Conservation (phyloP, 2,113 vertebrate species). For the Rhinichthys klamathensis region DNA sequence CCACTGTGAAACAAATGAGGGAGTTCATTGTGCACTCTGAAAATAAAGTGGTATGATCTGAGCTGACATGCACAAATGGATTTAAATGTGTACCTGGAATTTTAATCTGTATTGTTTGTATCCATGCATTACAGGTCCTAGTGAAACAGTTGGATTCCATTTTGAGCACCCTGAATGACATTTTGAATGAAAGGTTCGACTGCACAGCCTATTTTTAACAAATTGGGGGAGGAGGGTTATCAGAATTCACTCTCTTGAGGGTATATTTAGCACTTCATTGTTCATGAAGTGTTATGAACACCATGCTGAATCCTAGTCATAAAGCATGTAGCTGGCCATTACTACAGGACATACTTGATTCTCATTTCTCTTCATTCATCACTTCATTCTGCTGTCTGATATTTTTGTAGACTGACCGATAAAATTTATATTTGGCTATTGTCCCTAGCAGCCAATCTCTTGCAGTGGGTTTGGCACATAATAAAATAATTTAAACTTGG, state of each 20-base stretch:
- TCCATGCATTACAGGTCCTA: conserved; percentile 79
- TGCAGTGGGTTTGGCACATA: no score
- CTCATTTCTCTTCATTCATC: no score
- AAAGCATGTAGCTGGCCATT: background rate
- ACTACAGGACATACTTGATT: background rate
- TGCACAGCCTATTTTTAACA: background rate
- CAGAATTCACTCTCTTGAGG: background rate
- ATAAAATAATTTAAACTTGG: no score
- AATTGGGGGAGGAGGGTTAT: background rate
- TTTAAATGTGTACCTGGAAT: background rate
- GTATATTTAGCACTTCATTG: conserved; percentile 16
- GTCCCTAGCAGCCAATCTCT: no score
- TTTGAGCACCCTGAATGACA: conserved; percentile 93
- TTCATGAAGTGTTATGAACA: background rate
- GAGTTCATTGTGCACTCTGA: conserved; percentile 98
- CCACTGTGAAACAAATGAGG: conserved; percentile 97
- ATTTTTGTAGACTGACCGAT: no score
- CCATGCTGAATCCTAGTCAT: background rate
- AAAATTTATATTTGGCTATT: no score
- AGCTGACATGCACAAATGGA: background rate
- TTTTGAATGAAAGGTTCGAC: conserved; percentile 95
- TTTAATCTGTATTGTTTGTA: background rate
- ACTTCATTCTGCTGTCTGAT: no score
- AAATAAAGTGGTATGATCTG: conserved; percentile 91
- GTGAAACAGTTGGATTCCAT: conserved; percentile 98